These are phyloP conservation scores for Patella caerulea DNA, from an alignment of 2,888 invertebrate genomes.

Conservation along the genomic window DNA sequence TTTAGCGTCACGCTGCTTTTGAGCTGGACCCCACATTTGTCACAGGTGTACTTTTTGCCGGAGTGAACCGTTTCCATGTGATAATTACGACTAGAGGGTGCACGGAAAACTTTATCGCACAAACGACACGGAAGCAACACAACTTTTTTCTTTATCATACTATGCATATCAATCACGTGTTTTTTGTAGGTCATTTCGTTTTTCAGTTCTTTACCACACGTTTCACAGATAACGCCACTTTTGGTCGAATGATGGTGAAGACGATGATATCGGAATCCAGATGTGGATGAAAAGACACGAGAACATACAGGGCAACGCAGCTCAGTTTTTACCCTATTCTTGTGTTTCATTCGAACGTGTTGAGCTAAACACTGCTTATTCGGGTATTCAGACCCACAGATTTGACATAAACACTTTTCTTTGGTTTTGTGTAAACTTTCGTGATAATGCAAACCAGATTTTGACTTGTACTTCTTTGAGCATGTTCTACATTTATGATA, in stretches of 20 bases:
- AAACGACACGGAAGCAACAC: neutral
- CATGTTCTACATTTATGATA: neutral
- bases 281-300: neutral
- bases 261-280: neutral
- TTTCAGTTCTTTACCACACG: neutral
- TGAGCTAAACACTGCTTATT: neutral
- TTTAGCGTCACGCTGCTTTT: neutral
- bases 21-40: neutral
- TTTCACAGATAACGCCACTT: neutral
- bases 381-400: neutral
- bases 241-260: neutral
- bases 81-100: neutral
- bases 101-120: neutral
- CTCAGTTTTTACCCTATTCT: neutral
- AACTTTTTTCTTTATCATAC: neutral
- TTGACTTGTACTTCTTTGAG: neutral
- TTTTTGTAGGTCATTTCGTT: neutral
- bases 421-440: neutral
- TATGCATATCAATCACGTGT: neutral
- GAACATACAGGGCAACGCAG: neutral
- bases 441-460: slow-evolving; percentile 2
- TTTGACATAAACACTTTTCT: neutral
- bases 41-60: neutral
- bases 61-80: neutral
- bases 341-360: neutral